phyloP scores from a whole-genome alignment of 2,113 vertebrate genomes.

The Isurus oxyrinchus region DNA sequence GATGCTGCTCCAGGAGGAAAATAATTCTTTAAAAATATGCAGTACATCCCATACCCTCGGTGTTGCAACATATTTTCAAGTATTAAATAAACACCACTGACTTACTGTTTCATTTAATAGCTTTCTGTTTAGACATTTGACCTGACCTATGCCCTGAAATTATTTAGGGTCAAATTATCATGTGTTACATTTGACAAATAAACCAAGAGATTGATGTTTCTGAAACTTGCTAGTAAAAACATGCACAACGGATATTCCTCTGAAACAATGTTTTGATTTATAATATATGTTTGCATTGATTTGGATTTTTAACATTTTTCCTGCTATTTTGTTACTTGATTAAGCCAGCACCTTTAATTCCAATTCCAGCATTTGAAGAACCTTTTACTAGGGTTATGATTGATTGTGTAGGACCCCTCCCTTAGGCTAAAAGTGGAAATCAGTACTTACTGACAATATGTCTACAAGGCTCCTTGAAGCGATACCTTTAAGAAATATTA shows the following conservation, averaged over 20 bases:
- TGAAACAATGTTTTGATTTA: background rate
- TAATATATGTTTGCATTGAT: background rate
- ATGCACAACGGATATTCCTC: too few species aligned
- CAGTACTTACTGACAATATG: too few species aligned
- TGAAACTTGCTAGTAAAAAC: background rate
- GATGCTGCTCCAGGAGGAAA: background rate
- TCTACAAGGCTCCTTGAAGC: too few species aligned
- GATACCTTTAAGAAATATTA: too few species aligned
- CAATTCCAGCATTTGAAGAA: too few species aligned
- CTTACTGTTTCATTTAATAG: background rate
- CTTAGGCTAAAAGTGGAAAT: too few species aligned
- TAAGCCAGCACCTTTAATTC: too few species aligned
- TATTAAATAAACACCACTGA: background rate
- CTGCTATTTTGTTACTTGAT: background rate
- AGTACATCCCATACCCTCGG: background rate
- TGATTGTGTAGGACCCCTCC: too few species aligned
- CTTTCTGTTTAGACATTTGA: conserved; percentile 2
- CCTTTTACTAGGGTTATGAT: too few species aligned
- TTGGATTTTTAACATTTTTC: background rate
- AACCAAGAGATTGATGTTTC: background rate
- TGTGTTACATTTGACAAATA: background rate
- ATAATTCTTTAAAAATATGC: background rate
- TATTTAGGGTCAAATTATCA: conserved; percentile 13
- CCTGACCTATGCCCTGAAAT: conserved; percentile 13
- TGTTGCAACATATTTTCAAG: background rate